These are phyloP conservation scores for Malacoctenus gilli DNA, from an alignment of 2,797 vertebrate species.

Conservation along the genomic window DNA sequence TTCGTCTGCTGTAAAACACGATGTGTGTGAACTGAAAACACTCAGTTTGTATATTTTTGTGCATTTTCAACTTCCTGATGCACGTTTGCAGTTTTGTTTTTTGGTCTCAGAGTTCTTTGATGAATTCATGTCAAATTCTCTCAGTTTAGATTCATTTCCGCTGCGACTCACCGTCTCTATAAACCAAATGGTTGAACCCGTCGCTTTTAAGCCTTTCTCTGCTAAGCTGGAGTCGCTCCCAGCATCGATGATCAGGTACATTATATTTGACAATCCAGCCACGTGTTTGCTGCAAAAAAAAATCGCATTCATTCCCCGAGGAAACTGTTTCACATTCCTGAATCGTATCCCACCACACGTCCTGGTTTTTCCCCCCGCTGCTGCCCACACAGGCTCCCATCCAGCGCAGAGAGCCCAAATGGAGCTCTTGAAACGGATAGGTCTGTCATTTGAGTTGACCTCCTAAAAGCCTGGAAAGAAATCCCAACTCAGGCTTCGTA, in stretches of 20 bases:
- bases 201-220: slow-evolving; percentile 16
- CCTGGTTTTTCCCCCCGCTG: slow-evolving; percentile 6
- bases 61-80: too few relatives aligned
- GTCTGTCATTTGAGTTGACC: slow-evolving; percentile 59
- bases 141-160: too few relatives aligned
- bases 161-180: too few relatives aligned
- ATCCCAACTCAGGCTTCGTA: slow-evolving; percentile 40
- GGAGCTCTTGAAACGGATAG: slow-evolving; percentile 57
- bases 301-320: slow-evolving; percentile 13
- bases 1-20: too few relatives aligned
- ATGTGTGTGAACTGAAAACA: too few relatives aligned
- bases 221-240: slow-evolving; percentile 22
- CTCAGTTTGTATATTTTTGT: too few relatives aligned
- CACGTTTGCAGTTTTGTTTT: too few relatives aligned
- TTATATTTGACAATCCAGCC: slow-evolving; percentile 3
- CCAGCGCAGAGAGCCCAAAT: slow-evolving; percentile 49
- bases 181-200: too few relatives aligned
- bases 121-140: too few relatives aligned
- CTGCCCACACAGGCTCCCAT: slow-evolving; percentile 40
- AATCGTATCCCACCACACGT: slow-evolving; percentile 31
- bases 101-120: too few relatives aligned
- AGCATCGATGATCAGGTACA: not conserved
- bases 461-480: slow-evolving; percentile 60
- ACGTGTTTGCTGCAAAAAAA: slow-evolving; percentile 11
- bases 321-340: slow-evolving; percentile 30